These are phyloP conservation scores for Abramis brama DNA, from an alignment of 2,113 vertebrate species.

Conservation along the genomic window DNA sequence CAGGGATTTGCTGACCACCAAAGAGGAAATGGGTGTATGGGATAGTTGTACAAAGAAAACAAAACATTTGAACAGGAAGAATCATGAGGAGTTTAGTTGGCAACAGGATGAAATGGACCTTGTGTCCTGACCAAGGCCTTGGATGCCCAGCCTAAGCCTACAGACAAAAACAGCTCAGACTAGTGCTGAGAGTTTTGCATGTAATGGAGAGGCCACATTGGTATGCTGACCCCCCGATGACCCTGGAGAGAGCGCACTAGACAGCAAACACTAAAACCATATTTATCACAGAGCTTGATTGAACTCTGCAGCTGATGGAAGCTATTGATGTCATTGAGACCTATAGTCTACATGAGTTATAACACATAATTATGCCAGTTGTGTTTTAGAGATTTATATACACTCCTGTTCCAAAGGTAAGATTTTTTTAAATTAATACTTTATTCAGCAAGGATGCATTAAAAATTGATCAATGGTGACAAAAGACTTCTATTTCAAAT, in stretches of 20 bases:
- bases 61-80: constrained; percentile 13
- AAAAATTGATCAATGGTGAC: background rate
- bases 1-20: constrained; percentile 19
- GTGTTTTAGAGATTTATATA: constrained; percentile 63
- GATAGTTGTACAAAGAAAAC: background rate
- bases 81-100: constrained; percentile 14
- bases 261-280: constrained; percentile 35
- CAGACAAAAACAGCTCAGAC: background rate
- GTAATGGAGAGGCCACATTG: background rate
- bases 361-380: constrained; percentile 45
- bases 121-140: constrained; percentile 35
- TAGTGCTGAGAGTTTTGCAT: constrained; percentile 16
- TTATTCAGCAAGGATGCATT: background rate
- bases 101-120: constrained; percentile 27
- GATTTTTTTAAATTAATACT: background rate
- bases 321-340: constrained; percentile 3
- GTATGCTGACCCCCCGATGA: constrained; percentile 25
- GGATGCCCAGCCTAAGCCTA: constrained; percentile 48
- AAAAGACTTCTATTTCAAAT: background rate
- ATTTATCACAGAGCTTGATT: constrained; percentile 24
- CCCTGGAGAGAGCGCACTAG: background rate
- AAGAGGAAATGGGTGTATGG: background rate
- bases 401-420: background rate
- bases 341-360: constrained; percentile 56
- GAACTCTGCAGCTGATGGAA: constrained; percentile 29